Base-by-base conservation (phyloP, 2,113 vertebrate species). In the Turnix velox region DNA sequence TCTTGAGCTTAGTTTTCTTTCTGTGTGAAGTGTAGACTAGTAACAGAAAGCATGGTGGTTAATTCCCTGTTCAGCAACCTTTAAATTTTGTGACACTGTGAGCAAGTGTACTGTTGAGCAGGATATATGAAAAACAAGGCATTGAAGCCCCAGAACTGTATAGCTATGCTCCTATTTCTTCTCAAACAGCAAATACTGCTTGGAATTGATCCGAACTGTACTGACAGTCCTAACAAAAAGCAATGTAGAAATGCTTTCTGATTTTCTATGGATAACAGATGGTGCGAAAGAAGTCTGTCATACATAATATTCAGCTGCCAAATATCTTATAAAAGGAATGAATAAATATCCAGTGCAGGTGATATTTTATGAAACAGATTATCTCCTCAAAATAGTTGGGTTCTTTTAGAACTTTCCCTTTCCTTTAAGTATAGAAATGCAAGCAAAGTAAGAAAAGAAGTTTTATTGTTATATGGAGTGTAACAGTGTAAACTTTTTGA, bases 251-350 rank as follows among this genome's bases (percentile, higher is more conserved):
- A 84, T 76, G 18, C 18, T 82, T 93, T 93, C 80, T 59, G 74
- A 96, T 88, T 94, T 96, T 23, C 31, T 87, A 54, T 76, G 87
- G 75, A 94, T 88, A 96, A 75, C 94, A 96, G 94, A 93, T 96
- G 93, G 91, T 87, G 67, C 76, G 81, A 91, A 96, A 92, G 37
- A 91, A 94, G 57, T 88, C 71, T 92, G 90, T 93, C 86, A 92
- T 75, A 93, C 52, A 75, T 94, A 88, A 76, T 72, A 77, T 39
- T 96, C 77, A 90, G 77, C 90, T 96, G 92, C 87, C 92, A 94
- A 94, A 90, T 90, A 72, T 82, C 62, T 93, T 94, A 82, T 87
- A 89, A 90, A 93, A 92, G 59, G 77, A 82, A 93, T 96, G 66
- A 93, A 83, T 92, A 92, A 84, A 92, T 90, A 95, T 62, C 82